Conservation (phyloP, 2,888 invertebrate species). For the Rhagophthalmus giganteus region DNA sequence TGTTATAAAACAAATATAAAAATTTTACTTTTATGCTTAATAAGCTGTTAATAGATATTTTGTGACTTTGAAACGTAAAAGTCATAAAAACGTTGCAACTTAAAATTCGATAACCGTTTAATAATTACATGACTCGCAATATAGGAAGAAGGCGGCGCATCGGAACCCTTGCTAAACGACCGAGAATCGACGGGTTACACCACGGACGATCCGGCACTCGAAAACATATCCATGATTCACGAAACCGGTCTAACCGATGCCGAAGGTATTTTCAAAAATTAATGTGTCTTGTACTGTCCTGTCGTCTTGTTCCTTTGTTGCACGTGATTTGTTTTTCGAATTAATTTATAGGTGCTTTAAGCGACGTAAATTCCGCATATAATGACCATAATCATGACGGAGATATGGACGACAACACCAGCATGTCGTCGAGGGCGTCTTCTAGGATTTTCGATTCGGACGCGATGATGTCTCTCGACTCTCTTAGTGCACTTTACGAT, state of each 20-base stretch:
- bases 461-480: slow-evolving; percentile 76
- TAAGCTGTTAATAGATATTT: too few relatives aligned
- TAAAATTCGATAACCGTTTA: too few relatives aligned
- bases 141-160: slow-evolving; percentile 67
- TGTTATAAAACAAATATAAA: too few relatives aligned
- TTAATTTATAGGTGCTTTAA: slow-evolving; percentile 66
- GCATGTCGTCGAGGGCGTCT: slow-evolving; percentile 81
- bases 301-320: too few relatives aligned
- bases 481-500: slow-evolving; percentile 81
- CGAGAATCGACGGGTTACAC: slow-evolving; percentile 80
- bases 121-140: too few relatives aligned
- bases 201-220: slow-evolving; percentile 84
- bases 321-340: too few relatives aligned
- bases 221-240: slow-evolving; percentile 82
- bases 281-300: neutral
- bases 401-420: slow-evolving; percentile 70
- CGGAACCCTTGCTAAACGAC: slow-evolving; percentile 61
- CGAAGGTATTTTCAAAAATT: slow-evolving; percentile 64
- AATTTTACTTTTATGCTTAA: too few relatives aligned
- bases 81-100: too few relatives aligned
- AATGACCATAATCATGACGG: slow-evolving; percentile 57
- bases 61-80: too few relatives aligned
- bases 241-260: slow-evolving; percentile 91
- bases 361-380: slow-evolving; percentile 85
- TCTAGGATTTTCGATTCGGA: slow-evolving; percentile 79